Evolutionary conservation across 2,797 vertebrate species (phyloP), one percentile per base, ranked within the genome.

Genomic region (Danio jaintianensis): DNA sequence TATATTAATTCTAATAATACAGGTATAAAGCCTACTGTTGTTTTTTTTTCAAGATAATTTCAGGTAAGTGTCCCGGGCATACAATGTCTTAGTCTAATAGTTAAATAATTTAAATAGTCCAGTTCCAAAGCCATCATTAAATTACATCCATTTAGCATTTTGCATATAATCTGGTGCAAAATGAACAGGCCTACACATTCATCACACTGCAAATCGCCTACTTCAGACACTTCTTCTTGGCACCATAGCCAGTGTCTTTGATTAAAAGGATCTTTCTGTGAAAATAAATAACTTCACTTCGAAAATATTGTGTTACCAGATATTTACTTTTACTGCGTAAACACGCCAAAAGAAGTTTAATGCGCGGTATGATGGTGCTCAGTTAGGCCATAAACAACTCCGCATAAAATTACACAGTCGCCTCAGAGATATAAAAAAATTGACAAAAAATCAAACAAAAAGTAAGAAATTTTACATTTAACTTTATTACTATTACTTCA

Each of bases 221-320:
- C 67, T 56, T 76, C 62, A 81, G 80, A 68, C 42, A 62, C 47
- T 78, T 62, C 22, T 62, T 47, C 20, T 67, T 67, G 62, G 20
- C 63, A 67, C 0, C 52, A 47, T 48, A 50, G 64, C 78, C 80
- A 71, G 42, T 79, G 69, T 77, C 70, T 82, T 72, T 80, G 82
- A 87, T 82, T 63, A 80, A 86, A 87, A 83, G 58, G 53, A 78
- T 83, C 86, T 86, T 87, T 86, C 70, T 83, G 45, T 75, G 47
- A 58, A 70, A 87, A 82, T 81, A 87, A 86, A 86, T 82, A 84
- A 82, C 74, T 70, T 81, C 82, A 84, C 40, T 80, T 70, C 70
- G 77, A 84, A 83, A 86, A 85, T 85, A 81, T 85, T 81, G 78
- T 55, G 68, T 82, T 79, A 75, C 78, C 80, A 86, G 84, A 83